Evolutionary conservation across 1,140 invertebrate species (phyloP).

Genomic region (Microvelia longipes): DNA sequence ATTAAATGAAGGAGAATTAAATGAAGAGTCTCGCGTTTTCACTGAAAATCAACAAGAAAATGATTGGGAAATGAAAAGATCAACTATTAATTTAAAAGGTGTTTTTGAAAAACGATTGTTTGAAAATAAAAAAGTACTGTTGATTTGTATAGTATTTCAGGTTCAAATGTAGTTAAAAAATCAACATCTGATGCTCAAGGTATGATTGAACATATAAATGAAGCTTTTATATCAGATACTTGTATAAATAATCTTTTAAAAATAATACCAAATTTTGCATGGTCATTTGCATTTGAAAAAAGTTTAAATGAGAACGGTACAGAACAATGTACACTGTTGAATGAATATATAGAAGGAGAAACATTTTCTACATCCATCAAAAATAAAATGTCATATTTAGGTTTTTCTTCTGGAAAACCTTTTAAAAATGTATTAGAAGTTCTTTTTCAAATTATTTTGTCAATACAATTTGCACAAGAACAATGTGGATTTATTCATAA

Average conservation of each 20-base stretch:
- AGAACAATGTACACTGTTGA: background rate
- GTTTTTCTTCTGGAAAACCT: background rate
- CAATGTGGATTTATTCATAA: background rate
- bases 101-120: background rate
- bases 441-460: background rate
- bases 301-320: background rate
- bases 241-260: background rate
- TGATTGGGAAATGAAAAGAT: background rate
- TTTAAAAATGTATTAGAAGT: background rate
- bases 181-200: background rate
- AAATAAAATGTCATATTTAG: background rate
- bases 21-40: background rate
- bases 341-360: background rate
- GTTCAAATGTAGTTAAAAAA: background rate
- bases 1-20: background rate
- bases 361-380: background rate
- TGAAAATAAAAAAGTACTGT: background rate
- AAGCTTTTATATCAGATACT: background rate
- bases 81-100: background rate
- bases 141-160: background rate
- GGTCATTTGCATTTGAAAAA: background rate
- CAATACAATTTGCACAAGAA: background rate
- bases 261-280: background rate
- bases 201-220: background rate
- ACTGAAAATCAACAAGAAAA: background rate